Evolutionary conservation across 2,113 vertebrate species (phyloP).

Genomic region (Notarius lentiginosus): DNA sequence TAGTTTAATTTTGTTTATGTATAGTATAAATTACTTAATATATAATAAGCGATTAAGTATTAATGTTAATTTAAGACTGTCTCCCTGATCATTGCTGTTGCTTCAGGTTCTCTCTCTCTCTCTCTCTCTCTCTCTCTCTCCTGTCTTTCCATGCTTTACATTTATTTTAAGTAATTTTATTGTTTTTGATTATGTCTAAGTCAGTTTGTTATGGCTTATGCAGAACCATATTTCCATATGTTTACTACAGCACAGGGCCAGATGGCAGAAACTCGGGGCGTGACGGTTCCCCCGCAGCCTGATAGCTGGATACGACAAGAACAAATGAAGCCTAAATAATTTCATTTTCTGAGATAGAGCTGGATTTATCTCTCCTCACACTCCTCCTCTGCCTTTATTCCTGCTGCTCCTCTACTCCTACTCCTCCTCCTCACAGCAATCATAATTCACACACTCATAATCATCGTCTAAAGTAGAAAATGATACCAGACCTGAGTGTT

Average conservation of each 20-base stretch:
- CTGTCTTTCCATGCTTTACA: not conserved
- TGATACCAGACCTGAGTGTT: not conserved
- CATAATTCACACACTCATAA: not conserved
- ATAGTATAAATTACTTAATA: not conserved
- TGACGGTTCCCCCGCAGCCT: not conserved
- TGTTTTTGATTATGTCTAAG: not conserved
- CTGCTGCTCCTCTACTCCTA: not conserved
- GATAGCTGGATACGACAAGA: not conserved
- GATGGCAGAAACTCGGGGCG: slow-evolving; percentile 6
- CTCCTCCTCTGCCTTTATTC: not conserved
- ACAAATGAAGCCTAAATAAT: slow-evolving; percentile 16
- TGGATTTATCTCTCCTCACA: not conserved
- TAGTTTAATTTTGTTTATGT: not conserved
- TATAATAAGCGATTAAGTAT: not conserved
- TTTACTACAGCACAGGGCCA: not conserved
- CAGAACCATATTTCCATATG: not conserved
- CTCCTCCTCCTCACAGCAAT: not conserved
- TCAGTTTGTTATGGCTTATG: not conserved
- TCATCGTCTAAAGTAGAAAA: not conserved
- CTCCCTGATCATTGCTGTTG: not conserved
- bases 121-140: not conserved
- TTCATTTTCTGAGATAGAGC: not conserved
- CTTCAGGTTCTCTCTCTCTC: not conserved
- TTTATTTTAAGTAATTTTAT: not conserved
- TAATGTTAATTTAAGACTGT: not conserved